These are phyloP conservation scores for Syritta pipiens DNA, from an alignment of 2,888 invertebrate genomes.

Conservation along the genomic window DNA sequence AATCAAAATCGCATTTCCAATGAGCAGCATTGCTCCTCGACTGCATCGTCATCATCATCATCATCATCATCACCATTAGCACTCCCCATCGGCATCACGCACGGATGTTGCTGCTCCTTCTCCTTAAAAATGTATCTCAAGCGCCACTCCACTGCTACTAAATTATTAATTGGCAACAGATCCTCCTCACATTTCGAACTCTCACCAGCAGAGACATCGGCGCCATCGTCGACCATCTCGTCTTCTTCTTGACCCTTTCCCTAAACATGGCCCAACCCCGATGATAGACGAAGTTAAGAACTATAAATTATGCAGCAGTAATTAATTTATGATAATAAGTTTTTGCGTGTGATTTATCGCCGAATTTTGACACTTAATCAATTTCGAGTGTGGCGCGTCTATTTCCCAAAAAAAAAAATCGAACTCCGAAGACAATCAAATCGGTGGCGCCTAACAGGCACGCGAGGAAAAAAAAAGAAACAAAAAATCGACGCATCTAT, in stretches of 20 bases:
- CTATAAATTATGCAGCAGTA: constrained; percentile 23
- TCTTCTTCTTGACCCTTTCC: not conserved
- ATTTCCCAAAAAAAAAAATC: not conserved
- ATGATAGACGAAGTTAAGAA: not conserved
- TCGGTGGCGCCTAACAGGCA: constrained; percentile 44
- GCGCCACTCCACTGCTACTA: no score
- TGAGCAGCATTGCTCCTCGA: constrained; percentile 27
- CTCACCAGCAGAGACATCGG: not conserved
- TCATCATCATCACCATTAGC: constrained; percentile 7
- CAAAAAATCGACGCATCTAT: no score
- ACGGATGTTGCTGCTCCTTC: constrained; percentile 2
- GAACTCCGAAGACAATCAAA: constrained; percentile 38
- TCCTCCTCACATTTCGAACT: not conserved
- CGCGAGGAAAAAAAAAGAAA: constrained; percentile 7
- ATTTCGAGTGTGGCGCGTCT: constrained; percentile 5
- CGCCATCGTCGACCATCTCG: not conserved
- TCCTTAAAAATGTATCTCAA: constrained; percentile 17
- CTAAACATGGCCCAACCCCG: not conserved
- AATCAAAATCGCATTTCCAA: constrained; percentile 47
- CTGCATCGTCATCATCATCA: not conserved
- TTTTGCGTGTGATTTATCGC: constrained; percentile 55
- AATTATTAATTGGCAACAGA: constrained; percentile 37
- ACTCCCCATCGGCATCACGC: constrained; percentile 28
- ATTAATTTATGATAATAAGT: constrained; percentile 43
- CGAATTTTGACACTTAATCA: constrained; percentile 58